These are phyloP conservation scores for Drosophila pectinifera DNA, from an alignment of 1,140 invertebrate genomes.

Conservation along the genomic window DNA sequence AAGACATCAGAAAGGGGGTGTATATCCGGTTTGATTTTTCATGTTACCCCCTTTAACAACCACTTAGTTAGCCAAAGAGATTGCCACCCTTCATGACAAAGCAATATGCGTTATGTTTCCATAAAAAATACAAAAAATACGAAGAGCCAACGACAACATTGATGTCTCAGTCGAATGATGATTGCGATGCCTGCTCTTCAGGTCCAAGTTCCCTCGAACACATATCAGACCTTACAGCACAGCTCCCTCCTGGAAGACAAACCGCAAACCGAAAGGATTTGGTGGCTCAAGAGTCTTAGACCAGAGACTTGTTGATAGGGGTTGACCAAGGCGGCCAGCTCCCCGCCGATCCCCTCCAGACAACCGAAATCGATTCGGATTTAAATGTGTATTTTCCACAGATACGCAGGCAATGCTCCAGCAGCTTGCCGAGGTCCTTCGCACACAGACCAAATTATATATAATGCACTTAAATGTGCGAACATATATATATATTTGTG, in stretches of 20 bases:
- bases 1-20: neutral
- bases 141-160: constrained; percentile 39
- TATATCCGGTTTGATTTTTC: neutral
- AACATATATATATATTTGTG: constrained; percentile 18
- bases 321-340: constrained; percentile 58
- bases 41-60: neutral
- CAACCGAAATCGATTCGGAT: constrained; percentile 63
- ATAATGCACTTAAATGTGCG: constrained; percentile 66
- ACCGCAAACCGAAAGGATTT: constrained; percentile 56
- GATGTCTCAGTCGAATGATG: constrained; percentile 49
- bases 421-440: constrained; percentile 9
- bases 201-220: neutral
- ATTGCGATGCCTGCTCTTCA: constrained; percentile 28
- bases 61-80: neutral
- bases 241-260: constrained; percentile 11
- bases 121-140: constrained; percentile 47
- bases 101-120: constrained; percentile 62
- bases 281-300: constrained; percentile 65
- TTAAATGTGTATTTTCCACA: constrained; percentile 72
- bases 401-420: constrained; percentile 41
- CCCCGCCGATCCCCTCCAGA: constrained; percentile 10
- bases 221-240: neutral
- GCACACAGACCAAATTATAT: constrained; percentile 29
- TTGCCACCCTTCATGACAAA: constrained; percentile 16
- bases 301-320: constrained; percentile 71